Evolutionary conservation across 2,113 vertebrate species (phyloP), one percentile per base, ranked within the genome.

Genomic region (Psettodes erumei): DNA sequence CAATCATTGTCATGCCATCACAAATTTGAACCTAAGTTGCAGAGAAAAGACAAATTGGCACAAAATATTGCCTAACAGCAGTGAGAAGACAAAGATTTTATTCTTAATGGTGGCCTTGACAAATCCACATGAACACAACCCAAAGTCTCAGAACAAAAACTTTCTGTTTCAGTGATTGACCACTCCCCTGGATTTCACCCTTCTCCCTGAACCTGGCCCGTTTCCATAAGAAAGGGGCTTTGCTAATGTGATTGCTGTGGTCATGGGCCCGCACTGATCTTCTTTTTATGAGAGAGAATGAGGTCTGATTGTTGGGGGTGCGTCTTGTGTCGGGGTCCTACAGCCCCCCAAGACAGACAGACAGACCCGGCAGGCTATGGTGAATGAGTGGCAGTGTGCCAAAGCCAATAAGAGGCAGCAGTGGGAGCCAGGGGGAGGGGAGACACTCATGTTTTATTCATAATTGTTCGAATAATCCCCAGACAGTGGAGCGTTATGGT

Each of bases 391-490:
- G 94, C 90, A 55, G 71, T 62, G 86, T 94, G 94, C 93, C 93
- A 94, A 94, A 91, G 92, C 94, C 93, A 95, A 94, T 93, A 93
- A 93, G 92, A 94, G 89, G 80, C 90, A 73, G 84, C 68, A 75
- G 72, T 87, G 85, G 89, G 84, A 91, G 92, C 86, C 84, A 84
- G 92, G 88, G 92, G 93, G 86, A 82, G 82, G 89, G 90, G 90
- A 90, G 88, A 91, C 81, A 85, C 89, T 94, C 89, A 94, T 95
- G 93, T 92, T 92, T 95, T 94, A 94, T 94, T 95, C 93, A 94
- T 93, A 77, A 87, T 91, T 90, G 91, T 92, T 92, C 85, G 76
- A 93, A 93, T 93, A 93, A 94, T 94, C 92, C 92, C 86, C 87
- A 91, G 88, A 89, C 87, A 87, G 86, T 88, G 78, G 81, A 83